Conservation (phyloP, 2,888 invertebrate species). For the Megaustenia siamemsis region DNA sequence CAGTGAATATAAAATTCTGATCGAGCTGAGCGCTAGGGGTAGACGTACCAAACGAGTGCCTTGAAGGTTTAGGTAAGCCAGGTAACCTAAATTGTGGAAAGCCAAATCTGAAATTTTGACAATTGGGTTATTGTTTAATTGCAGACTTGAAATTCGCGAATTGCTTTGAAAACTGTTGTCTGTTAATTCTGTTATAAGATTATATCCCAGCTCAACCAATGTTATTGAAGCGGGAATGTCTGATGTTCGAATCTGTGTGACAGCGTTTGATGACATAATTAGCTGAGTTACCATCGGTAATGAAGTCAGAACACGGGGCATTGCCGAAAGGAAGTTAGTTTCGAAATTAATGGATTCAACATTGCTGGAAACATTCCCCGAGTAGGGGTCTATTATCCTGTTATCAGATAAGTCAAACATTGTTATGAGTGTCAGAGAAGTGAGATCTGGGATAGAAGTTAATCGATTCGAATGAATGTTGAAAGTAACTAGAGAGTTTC, state of each 20-base stretch:
- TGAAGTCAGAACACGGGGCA: neutral
- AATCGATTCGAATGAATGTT: neutral
- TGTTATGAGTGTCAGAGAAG: neutral
- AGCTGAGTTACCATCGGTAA: neutral
- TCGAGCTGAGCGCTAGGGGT: neutral
- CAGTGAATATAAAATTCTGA: neutral
- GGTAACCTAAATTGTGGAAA: neutral
- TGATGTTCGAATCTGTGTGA: neutral
- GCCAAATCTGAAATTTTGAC: neutral
- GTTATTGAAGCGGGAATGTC: neutral
- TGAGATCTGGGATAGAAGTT: neutral
- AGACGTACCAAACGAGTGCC: neutral
- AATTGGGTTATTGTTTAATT: slow-evolving; percentile 3
- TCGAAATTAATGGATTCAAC: neutral
- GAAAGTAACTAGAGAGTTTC: too few species aligned
- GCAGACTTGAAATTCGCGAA: neutral
- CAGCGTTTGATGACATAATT: neutral
- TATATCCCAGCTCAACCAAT: neutral
- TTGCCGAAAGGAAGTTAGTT: neutral
- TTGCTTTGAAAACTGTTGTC: neutral
- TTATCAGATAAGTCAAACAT: neutral
- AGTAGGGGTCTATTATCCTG: neutral
- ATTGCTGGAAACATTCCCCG: neutral
- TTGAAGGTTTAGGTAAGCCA: neutral
- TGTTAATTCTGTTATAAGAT: neutral